Conservation (phyloP, 2,797 vertebrate species). For the Ctenopoma kingsleyae region DNA sequence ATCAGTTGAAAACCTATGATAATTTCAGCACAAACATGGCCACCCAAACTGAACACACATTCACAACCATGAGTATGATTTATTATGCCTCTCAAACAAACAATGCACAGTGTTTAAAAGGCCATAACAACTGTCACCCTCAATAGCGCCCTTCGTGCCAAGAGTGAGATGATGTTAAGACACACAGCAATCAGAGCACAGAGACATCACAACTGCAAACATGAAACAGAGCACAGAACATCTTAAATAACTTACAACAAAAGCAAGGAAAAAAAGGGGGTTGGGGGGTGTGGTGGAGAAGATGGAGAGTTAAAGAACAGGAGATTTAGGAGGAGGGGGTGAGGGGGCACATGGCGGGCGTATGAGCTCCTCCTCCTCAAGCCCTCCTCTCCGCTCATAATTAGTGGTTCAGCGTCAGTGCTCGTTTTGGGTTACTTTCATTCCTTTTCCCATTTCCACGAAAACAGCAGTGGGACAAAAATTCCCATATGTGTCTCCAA, state of each 20-base stretch:
- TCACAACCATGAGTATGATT: constrained; percentile 35
- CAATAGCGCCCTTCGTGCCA: not conserved
- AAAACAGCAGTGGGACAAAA: constrained; percentile 67
- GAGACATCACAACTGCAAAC: constrained; percentile 22
- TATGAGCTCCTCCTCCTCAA: constrained; percentile 34
- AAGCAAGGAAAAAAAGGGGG: constrained; percentile 22
- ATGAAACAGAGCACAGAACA: constrained; percentile 46
- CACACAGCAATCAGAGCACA: constrained; percentile 16
- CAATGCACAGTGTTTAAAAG: constrained; percentile 17
- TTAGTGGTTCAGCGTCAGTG: constrained; percentile 58
- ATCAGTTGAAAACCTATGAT: constrained; percentile 35
- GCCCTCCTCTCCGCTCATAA: constrained; percentile 45
- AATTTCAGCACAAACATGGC: constrained; percentile 44
- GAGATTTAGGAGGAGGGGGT: constrained; percentile 10
- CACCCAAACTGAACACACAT: constrained; percentile 59
- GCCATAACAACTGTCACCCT: constrained; percentile 33
- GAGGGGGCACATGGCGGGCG: constrained; percentile 43
- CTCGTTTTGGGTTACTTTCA: constrained; percentile 73
- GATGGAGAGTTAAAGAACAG: constrained; percentile 29
- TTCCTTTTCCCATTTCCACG: constrained; percentile 61
- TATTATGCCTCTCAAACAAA: constrained; percentile 38
- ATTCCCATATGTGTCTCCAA: constrained; percentile 64
- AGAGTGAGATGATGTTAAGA: constrained; percentile 40
- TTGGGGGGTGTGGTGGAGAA: constrained; percentile 18
- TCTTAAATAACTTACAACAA: constrained; percentile 57